Base-by-base conservation (phyloP, 1,140 invertebrate species). In the Dendroctonus ponderosae region DNA sequence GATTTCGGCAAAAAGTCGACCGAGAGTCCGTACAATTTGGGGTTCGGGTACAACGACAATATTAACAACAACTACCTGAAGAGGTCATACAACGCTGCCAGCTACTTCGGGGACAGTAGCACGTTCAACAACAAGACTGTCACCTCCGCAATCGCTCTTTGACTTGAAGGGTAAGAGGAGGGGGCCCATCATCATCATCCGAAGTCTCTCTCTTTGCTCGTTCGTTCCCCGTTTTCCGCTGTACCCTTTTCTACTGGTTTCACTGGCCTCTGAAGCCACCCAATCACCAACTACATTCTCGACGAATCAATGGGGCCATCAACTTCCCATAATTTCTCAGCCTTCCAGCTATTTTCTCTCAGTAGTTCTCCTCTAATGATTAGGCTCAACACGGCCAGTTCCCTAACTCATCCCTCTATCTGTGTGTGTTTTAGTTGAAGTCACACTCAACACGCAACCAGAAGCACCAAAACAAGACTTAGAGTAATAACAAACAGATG, bases 31-130 rank as follows among this genome's bases (percentile, higher is more conserved):
- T 70, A 72, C 50, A 40, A 39, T 12, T 58, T 15, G 7, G 53
- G 42, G 6, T 63, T 67, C 12, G 58, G 62, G 48, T 50, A 77
- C 58, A 72, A 77, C 56, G 73, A 77, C 56, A 72, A 79, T 58
- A 71, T 78, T 42, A 75, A 77, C 50, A 80, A 78, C 70, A 81
- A 81, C 66, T 77, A 80, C 68, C 70, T 81, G 63, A 81, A 81
- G 72, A 68, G 79, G 46, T 80, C 79, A 15, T 80, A 79, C 62
- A 78, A 77, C 49, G 62, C 74, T 37, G 75, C 76, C 54, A 78
- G 72, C 65, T 80, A 77, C 72, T 79, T 70, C 69, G 73, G 71
- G 48, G 72, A 72, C 57, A 74, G 71, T 60, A 66, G 64, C n/a
- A 60, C 12, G 6, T 60, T 15, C 38, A 51, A 66, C 44, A 60